These are phyloP conservation scores for Borostomias antarcticus DNA, from an alignment of 2,797 vertebrate genomes.

Conservation along the genomic window DNA sequence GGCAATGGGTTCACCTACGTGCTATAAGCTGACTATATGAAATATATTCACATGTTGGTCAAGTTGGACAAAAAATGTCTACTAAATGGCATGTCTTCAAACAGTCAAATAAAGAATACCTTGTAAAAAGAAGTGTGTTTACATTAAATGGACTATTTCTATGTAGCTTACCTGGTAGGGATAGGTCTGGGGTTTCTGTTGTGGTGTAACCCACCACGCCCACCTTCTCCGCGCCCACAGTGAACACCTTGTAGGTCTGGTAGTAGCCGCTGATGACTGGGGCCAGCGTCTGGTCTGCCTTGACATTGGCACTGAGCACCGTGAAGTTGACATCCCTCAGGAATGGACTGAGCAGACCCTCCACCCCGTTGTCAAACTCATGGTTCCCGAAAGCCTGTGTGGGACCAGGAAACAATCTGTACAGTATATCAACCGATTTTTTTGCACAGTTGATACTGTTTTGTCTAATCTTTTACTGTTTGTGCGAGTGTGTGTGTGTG, in stretches of 20 bases:
- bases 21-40: too few relatives aligned
- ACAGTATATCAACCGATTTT: too few relatives aligned
- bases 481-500: too few relatives aligned
- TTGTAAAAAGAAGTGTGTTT: too few relatives aligned
- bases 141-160: too few relatives aligned
- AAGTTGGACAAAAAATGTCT: not conserved
- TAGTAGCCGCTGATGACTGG: constrained; percentile 72
- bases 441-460: too few relatives aligned
- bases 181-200: constrained; percentile 84
- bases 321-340: constrained; percentile 78
- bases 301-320: constrained; percentile 87
- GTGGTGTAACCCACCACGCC: constrained; percentile 90
- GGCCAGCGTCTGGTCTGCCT: constrained; percentile 65
- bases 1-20: too few relatives aligned
- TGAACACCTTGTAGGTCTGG: constrained; percentile 72
- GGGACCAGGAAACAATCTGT: not conserved
- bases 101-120: not conserved
- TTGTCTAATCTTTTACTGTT: not conserved
- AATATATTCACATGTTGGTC: not conserved
- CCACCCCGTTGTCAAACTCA: constrained; percentile 91
- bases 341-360: constrained; percentile 84
- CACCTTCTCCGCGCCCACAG: constrained; percentile 76
- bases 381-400: constrained; percentile 90
- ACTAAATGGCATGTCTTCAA: not conserved
- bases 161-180: constrained; percentile 80